phyloP scores from a whole-genome alignment of 23 tunicate species.

The Trididemnum clinides region DNA sequence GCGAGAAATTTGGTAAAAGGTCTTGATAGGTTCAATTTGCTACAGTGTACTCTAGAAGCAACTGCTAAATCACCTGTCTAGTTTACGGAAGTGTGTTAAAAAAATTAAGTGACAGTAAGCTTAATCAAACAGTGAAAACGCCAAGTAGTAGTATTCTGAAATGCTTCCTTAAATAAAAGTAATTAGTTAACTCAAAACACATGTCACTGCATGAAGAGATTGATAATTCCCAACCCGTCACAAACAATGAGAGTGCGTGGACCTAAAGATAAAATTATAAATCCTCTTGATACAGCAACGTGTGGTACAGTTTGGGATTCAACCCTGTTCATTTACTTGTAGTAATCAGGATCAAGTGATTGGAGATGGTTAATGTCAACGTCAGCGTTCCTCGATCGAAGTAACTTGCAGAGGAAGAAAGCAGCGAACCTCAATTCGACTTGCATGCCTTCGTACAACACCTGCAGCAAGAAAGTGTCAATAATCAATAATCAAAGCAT shows the following conservation, averaged over 20 bases:
- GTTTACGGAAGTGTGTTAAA: too few species aligned
- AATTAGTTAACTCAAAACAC: not conserved
- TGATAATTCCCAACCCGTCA: too few species aligned
- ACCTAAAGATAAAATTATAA: too few species aligned
- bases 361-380: conserved; percentile 91
- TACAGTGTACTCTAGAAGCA: too few species aligned
- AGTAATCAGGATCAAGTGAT: conserved; percentile 87
- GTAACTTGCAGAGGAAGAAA: conserved; percentile 82
- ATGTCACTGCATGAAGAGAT: not conserved
- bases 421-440: conserved; percentile 85
- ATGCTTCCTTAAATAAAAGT: too few species aligned
- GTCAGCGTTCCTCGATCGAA: conserved; percentile 49
- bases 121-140: too few species aligned
- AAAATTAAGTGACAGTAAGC: too few species aligned
- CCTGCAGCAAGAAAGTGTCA: conserved; percentile 13
- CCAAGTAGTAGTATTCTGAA: too few species aligned
- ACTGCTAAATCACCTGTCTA: too few species aligned
- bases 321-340: conserved; percentile 45
- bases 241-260: too few species aligned
- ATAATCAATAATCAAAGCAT: not conserved
- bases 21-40: too few species aligned
- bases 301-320: not conserved
- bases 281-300: too few species aligned
- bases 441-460: conserved; percentile 85
- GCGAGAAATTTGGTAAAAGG: not conserved